These are phyloP conservation scores for Oreochromis grahami DNA, from an alignment of 2,797 vertebrate species.

Conservation along the genomic window DNA sequence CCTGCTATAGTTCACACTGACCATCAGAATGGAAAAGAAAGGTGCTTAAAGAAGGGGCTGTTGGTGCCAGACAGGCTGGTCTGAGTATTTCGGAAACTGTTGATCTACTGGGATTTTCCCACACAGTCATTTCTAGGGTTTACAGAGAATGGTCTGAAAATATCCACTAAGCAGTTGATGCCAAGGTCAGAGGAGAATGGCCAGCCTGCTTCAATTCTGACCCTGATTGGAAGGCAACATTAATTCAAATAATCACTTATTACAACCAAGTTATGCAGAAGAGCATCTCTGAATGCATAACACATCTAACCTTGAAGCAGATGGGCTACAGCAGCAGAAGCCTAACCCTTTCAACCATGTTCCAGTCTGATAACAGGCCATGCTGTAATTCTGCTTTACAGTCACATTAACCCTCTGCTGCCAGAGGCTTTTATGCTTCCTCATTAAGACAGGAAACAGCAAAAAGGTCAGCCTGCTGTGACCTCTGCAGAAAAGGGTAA, in stretches of 20 bases:
- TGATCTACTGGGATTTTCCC: neutral
- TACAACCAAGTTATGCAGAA: neutral
- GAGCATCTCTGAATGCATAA: neutral
- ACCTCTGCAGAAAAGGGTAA: neutral
- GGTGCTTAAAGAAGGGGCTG: neutral
- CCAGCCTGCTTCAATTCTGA: neutral
- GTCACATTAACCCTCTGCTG: conserved; percentile 28
- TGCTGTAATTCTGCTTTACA: conserved; percentile 31
- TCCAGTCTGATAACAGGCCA: neutral
- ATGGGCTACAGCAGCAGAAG: neutral
- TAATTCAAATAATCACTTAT: neutral
- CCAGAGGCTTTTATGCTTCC: conserved; percentile 13
- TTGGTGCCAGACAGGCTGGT: neutral
- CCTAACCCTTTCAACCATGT: neutral
- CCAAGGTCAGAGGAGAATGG: neutral
- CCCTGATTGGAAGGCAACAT: neutral
- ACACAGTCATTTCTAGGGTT: neutral
- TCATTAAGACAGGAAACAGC: neutral
- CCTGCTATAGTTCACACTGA: neutral
- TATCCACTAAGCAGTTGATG: neutral
- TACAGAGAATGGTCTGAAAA: neutral
- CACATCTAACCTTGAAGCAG: neutral
- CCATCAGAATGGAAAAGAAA: neutral
- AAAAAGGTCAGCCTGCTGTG: neutral
- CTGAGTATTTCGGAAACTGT: neutral